phyloP scores from a whole-genome alignment of 2,888 invertebrate genomes.

The Perizoma affinitatum region DNA sequence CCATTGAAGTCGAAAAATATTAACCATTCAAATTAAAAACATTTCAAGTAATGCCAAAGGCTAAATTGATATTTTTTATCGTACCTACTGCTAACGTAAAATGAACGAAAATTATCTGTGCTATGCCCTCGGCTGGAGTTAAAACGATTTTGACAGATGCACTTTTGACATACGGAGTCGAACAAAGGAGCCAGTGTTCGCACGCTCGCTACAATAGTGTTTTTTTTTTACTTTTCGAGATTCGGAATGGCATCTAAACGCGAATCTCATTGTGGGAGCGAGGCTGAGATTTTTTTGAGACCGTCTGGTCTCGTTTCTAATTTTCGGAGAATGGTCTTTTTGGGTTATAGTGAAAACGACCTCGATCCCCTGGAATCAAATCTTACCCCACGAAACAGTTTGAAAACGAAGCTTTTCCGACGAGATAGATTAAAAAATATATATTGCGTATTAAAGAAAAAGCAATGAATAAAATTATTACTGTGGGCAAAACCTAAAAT shows the following conservation, averaged over 20 bases:
- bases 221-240: slow-evolving; percentile 63
- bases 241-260: slow-evolving; percentile 70
- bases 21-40: too few species aligned
- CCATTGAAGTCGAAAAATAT: too few species aligned
- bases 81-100: too few species aligned
- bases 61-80: too few species aligned
- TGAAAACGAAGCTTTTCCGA: too few species aligned
- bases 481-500: too few species aligned
- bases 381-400: too few species aligned
- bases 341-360: slow-evolving; percentile 1
- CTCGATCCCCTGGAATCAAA: neutral
- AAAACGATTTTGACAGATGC: slow-evolving; percentile 64
- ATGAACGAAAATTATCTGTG: slow-evolving; percentile 29
- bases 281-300: slow-evolving; percentile 46
- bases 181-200: slow-evolving; percentile 73
- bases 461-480: too few species aligned
- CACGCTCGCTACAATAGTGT: slow-evolving; percentile 70
- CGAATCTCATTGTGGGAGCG: slow-evolving; percentile 71
- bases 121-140: slow-evolving; percentile 51
- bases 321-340: slow-evolving; percentile 9
- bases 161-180: slow-evolving; percentile 60
- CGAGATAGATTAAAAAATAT: too few species aligned
- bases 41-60: too few species aligned
- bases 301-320: slow-evolving; percentile 30
- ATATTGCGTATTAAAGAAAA: too few species aligned